Conservation (phyloP, 1,140 invertebrate genomes). For the Halesus radiatus region DNA sequence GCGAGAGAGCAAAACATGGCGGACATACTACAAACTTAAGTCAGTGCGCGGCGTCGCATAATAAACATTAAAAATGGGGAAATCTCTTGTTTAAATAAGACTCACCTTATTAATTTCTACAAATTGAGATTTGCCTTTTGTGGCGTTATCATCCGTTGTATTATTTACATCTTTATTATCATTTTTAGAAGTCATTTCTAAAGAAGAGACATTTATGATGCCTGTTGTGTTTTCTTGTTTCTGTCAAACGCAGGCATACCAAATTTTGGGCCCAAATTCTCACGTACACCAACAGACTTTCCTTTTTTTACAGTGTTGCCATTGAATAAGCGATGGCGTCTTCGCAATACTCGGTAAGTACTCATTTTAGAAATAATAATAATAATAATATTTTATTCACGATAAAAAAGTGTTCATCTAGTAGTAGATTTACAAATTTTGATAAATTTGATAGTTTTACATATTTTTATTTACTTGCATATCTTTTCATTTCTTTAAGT, state of each 20-base stretch:
- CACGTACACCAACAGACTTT: slow-evolving; percentile 8
- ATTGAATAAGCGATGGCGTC: too few relatives aligned
- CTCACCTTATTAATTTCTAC: slow-evolving; percentile 69
- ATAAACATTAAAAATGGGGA: slow-evolving; percentile 55
- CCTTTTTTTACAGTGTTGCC: too few relatives aligned
- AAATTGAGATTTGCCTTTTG: slow-evolving; percentile 67
- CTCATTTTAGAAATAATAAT: too few relatives aligned
- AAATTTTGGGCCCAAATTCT: slow-evolving; percentile 2
- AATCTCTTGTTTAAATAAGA: slow-evolving; percentile 40
- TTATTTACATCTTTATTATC: slow-evolving; percentile 70
- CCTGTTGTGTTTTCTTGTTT: slow-evolving; percentile 55
- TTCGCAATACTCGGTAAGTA: too few relatives aligned
- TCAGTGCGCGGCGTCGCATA: slow-evolving; percentile 66
- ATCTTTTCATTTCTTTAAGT: too few relatives aligned
- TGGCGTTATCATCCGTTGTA: slow-evolving; percentile 64
- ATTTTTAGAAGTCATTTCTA: slow-evolving; percentile 72
- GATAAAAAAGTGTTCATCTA: too few relatives aligned
- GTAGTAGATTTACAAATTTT: too few relatives aligned
- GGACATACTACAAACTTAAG: slow-evolving; percentile 65
- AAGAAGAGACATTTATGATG: slow-evolving; percentile 69
- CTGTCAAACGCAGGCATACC: slow-evolving; percentile 53
- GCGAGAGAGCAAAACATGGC: slow-evolving; percentile 64
- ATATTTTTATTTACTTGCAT: too few relatives aligned
- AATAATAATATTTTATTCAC: too few relatives aligned
- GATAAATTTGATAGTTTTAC: too few relatives aligned